These are phyloP conservation scores for Fringilla coelebs DNA, from an alignment of 2,797 vertebrate species.

Conservation along the genomic window DNA sequence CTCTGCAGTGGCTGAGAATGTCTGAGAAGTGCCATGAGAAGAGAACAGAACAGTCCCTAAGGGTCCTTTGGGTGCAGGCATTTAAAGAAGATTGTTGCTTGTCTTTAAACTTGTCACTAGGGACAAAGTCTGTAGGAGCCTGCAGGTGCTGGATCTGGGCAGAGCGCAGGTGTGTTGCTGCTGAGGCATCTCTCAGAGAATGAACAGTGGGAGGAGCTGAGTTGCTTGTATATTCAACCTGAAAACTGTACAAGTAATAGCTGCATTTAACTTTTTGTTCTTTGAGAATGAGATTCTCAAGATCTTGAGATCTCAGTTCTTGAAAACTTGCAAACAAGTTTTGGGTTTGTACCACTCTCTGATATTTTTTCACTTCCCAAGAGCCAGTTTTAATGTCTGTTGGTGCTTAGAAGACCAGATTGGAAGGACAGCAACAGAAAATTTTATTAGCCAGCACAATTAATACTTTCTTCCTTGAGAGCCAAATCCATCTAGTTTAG, in stretches of 20 bases:
- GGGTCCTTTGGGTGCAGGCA: neutral
- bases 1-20: neutral
- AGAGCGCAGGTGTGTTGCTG: neutral
- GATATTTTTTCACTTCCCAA: slow-evolving; percentile 60
- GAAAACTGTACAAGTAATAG: neutral
- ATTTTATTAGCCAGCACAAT: slow-evolving; percentile 70
- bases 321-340: slow-evolving; percentile 22
- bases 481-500: slow-evolving; percentile 67
- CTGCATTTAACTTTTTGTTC: slow-evolving; percentile 12
- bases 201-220: neutral
- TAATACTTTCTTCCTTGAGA: slow-evolving; percentile 69
- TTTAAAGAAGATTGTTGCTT: neutral
- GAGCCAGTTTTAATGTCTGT: slow-evolving; percentile 68
- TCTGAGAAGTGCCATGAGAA: slow-evolving; percentile 1
- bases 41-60: neutral
- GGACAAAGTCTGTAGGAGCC: neutral
- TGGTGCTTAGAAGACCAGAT: slow-evolving; percentile 60
- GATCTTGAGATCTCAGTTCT: neutral
- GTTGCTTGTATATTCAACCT: neutral
- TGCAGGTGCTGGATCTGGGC: neutral
- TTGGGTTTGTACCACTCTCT: neutral
- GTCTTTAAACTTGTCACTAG: slow-evolving; percentile 23
- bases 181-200: slow-evolving; percentile 5
- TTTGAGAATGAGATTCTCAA: slow-evolving; percentile 15
- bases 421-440: slow-evolving; percentile 36